Evolutionary conservation across 2,113 vertebrate genomes (phyloP).

Genomic region (Budorcas taxicolor): DNA sequence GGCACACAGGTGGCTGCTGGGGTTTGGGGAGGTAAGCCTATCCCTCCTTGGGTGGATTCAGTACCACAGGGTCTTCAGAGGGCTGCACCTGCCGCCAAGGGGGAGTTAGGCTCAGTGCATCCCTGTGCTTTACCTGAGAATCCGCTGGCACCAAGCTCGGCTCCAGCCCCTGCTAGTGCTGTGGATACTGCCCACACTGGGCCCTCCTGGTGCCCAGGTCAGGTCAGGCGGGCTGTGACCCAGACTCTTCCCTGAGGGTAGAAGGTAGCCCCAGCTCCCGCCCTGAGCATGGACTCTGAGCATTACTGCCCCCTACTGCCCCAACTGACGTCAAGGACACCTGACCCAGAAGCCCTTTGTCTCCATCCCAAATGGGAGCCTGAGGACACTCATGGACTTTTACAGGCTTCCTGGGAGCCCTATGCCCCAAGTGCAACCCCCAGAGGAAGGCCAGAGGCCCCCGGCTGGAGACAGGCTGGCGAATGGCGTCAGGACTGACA

Average conservation of each 20-base stretch:
- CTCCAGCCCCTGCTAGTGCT: background rate
- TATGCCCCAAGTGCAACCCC: background rate
- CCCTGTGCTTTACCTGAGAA: background rate
- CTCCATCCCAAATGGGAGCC: background rate
- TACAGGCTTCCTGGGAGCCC: background rate
- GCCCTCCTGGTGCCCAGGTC: background rate
- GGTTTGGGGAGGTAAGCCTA: background rate
- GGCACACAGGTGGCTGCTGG: background rate
- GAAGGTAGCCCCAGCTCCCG: background rate
- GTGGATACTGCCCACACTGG: background rate
- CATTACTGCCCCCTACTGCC: background rate
- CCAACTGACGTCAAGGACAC: background rate
- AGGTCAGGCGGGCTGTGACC: background rate
- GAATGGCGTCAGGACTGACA: constrained; percentile 55
- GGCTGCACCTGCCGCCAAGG: background rate
- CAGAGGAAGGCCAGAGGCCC: background rate
- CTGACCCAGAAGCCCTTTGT: background rate
- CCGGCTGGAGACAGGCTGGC: constrained; percentile 34
- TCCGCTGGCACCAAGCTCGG: background rate
- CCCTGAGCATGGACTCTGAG: background rate
- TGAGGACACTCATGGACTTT: background rate
- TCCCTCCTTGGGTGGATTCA: background rate
- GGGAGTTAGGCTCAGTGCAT: background rate
- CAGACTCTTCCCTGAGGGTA: background rate
- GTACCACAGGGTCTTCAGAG: background rate